Evolutionary conservation across 2,797 vertebrate genomes (phyloP), one percentile per base, ranked within the genome.

Genomic region (Darevskia nairensis): DNA sequence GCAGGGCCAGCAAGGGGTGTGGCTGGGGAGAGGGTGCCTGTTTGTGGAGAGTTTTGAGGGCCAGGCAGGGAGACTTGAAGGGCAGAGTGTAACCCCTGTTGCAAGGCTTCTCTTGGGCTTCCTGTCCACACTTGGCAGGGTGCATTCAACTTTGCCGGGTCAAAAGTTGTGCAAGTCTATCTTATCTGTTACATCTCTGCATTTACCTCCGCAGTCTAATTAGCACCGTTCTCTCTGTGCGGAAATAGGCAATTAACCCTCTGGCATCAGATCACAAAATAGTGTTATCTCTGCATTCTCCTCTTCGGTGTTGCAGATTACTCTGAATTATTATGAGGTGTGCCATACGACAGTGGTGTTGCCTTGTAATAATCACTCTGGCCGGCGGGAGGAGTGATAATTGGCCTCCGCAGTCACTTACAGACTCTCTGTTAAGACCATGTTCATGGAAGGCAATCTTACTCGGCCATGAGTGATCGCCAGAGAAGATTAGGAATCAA

Each of bases 401-500:
- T 55, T 55, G 11, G 13, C 50, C 50, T 55, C 50, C 50, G 4
- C 50, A 55, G 50, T 55, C 50, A 55, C 11, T 55, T 55, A 55
- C 1, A 13, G 50, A 55, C 50, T 55, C 46, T 50, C 50, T 55
- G 50, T 55, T 13, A 55, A 55, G 50, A 55, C 13, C 0, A 9
- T 55, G 50, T 3, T 55, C 50, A 15, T 55, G 50, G 50, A 55
- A 55, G 50, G 50, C 50, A 55, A 55, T 55, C 50, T 55, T 55
- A 55, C 50, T 55, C 1, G 50, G 50, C 50, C 50, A 55, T 3
- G 50, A 55, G 50, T 55, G 50, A 55, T 55, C 13, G 13, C 50
- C 50, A 55, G 50, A 15, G 50, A 55, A 55, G 50, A 92, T 89
- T 74, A 82, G 86, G 88, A 94, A 92, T 94, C 94, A 93, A 86